These are phyloP conservation scores for Leucophenga varia DNA, from an alignment of 1,140 invertebrate genomes.

Conservation along the genomic window DNA sequence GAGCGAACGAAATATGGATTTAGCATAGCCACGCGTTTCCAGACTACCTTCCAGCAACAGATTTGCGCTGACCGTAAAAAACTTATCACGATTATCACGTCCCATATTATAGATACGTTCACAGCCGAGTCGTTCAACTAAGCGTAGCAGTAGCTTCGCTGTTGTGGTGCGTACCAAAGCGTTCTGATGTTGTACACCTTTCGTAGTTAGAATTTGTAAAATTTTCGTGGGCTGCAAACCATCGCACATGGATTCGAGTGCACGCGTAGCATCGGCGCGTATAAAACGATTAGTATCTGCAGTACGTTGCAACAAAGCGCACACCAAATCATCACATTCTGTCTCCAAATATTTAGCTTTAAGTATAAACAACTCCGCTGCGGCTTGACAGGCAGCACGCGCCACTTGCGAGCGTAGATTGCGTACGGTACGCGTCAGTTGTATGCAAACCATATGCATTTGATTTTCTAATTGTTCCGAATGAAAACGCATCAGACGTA, in stretches of 20 bases:
- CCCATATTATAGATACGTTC: constrained; percentile 72
- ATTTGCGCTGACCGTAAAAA: constrained; percentile 78
- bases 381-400: constrained; percentile 76
- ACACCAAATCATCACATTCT: constrained; percentile 84
- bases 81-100: constrained; percentile 76
- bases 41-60: constrained; percentile 83
- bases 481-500: constrained; percentile 72
- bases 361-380: constrained; percentile 74
- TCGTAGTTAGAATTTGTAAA: constrained; percentile 57
- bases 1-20: constrained; percentile 65
- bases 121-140: constrained; percentile 72
- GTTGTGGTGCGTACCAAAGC: constrained; percentile 78
- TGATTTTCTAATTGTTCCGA: constrained; percentile 66
- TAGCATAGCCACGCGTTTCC: constrained; percentile 76
- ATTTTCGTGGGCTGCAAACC: constrained; percentile 63
- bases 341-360: constrained; percentile 75
- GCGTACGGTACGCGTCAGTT: constrained; percentile 74
- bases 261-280: constrained; percentile 80
- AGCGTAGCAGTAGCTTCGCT: constrained; percentile 72
- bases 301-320: constrained; percentile 78
- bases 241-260: constrained; percentile 78
- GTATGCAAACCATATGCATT: constrained; percentile 66
- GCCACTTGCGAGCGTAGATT: constrained; percentile 91
- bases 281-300: constrained; percentile 93
- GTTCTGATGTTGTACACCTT: constrained; percentile 78